Conservation (phyloP, 2,888 invertebrate genomes). For the Sycophila texana region DNA sequence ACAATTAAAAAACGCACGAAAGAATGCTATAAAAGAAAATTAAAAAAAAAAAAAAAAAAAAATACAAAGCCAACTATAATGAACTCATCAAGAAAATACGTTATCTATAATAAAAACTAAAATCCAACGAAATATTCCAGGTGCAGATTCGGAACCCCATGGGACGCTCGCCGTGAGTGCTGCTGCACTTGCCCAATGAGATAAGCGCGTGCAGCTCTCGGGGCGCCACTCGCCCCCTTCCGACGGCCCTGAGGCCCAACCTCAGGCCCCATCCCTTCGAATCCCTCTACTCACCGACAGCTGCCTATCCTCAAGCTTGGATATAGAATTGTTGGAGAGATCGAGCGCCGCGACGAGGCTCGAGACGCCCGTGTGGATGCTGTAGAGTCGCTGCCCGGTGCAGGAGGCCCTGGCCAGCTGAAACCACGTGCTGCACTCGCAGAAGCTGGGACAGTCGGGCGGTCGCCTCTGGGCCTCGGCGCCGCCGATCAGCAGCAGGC, state of each 20-base stretch:
- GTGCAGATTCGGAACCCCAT: too few species aligned
- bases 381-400: conserved; percentile 66
- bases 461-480: background rate
- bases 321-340: conserved; percentile 71
- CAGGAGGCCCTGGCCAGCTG: conserved; percentile 66
- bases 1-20: too few species aligned
- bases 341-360: conserved; percentile 68
- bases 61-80: too few species aligned
- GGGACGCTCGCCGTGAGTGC: too few species aligned
- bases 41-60: too few species aligned
- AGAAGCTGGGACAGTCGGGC: conserved; percentile 64
- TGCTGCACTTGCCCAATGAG: too few species aligned
- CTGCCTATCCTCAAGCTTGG: conserved; percentile 64
- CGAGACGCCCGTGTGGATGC: conserved; percentile 66
- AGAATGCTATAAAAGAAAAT: too few species aligned
- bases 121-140: too few species aligned
- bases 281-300: conserved; percentile 65
- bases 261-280: too few species aligned
- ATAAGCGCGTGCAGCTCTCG: background rate
- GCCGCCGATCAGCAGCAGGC: too few species aligned
- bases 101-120: too few species aligned
- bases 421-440: conserved; percentile 68
- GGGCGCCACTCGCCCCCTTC: conserved; percentile 7
- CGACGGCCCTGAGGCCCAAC: background rate
- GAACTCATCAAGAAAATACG: too few species aligned